Evolutionary conservation across 1,140 invertebrate genomes (phyloP).

Genomic region (Drosophila sechellia): DNA sequence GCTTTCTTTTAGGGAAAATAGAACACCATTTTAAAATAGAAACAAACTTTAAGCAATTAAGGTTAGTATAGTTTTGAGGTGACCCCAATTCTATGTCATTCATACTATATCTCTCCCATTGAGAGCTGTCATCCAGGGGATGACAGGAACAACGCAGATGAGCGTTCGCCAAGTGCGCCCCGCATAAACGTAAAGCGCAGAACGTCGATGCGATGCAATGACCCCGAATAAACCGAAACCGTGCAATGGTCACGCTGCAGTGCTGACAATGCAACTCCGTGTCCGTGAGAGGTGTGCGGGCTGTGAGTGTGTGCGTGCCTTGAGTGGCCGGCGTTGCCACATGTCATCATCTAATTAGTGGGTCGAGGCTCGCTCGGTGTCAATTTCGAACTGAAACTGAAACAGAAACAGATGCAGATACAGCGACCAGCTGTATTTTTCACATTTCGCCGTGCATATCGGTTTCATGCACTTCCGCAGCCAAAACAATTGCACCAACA

Average conservation of each 20-base stretch:
- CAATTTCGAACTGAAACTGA: slow-evolving; percentile 31
- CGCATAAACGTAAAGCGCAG: neutral
- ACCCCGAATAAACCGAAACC: slow-evolving; percentile 35
- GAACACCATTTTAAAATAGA: too few relatives aligned
- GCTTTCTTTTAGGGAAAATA: too few relatives aligned
- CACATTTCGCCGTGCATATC: slow-evolving; percentile 36
- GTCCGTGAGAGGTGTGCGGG: neutral
- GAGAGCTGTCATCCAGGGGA: neutral
- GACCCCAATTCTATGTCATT: neutral
- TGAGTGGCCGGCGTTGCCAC: slow-evolving; percentile 43
- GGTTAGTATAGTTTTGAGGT: too few relatives aligned
- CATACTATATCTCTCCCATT: neutral
- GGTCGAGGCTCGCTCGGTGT: slow-evolving; percentile 32
- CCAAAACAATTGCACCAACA: slow-evolving; percentile 18
- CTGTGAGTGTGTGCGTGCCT: slow-evolving; percentile 15
- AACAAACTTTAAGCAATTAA: too few relatives aligned
- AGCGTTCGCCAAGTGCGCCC: neutral
- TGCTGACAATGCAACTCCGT: slow-evolving; percentile 29
- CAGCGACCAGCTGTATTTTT: slow-evolving; percentile 10
- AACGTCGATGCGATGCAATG: slow-evolving; percentile 8
- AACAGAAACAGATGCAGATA: neutral
- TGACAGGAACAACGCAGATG: neutral
- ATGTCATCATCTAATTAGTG: slow-evolving; percentile 64
- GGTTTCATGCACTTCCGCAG: slow-evolving; percentile 61
- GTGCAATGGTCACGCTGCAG: slow-evolving; percentile 35